Evolutionary conservation across 2,113 vertebrate genomes (phyloP), one percentile per base, ranked within the genome.

Genomic region (Coracopsis vasa): DNA sequence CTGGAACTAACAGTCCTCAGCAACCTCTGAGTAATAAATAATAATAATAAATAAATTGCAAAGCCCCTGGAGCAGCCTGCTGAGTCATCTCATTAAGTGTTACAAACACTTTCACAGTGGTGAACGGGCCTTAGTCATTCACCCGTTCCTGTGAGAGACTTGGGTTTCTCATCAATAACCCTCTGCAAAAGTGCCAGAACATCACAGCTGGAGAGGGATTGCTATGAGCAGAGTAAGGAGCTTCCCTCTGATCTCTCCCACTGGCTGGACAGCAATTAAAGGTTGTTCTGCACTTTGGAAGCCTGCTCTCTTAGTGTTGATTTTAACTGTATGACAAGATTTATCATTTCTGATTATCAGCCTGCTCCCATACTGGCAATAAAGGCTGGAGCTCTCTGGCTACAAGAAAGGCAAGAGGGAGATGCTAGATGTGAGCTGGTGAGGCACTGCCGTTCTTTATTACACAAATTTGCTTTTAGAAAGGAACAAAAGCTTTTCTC

Each of bases 61-160:
- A 87, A 89, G 84, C 69, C 69, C 70, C 72, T 39, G 48, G 20
- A 96, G 83, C 77, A 87, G 80, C 72, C 69, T 96, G 84, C 81
- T 94, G 95, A 97, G 94, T 97, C 95, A 96, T 92, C 91, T 91
- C 96, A 93, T 94, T 80, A 94, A 95, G 83, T 73, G 92, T 87
- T 85, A 92, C 82, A 90, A 94, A 80, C 88, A 94, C 96, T 97
- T 96, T 88, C 85, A 93, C 69, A 94, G 92, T 41, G 44, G 31
- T 91, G 65, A 92, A 88, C 25, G 42, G 62, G 44, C 88, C 88
- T 94, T 69, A 95, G 92, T 92, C 86, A 91, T 70, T 93, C 67
- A 37, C 58, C 54, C 74, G 8, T 82, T 95, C 88, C 90, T 92
- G 78, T 87, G 87, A 81, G 80, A 96, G 77, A 67, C 62, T 79